Percentiles rank a stretch among this genome's conserved stretches.
Conservation (phyloP, 2,888 invertebrate genomes). For the Pardosa pseudoannulata region DNA sequence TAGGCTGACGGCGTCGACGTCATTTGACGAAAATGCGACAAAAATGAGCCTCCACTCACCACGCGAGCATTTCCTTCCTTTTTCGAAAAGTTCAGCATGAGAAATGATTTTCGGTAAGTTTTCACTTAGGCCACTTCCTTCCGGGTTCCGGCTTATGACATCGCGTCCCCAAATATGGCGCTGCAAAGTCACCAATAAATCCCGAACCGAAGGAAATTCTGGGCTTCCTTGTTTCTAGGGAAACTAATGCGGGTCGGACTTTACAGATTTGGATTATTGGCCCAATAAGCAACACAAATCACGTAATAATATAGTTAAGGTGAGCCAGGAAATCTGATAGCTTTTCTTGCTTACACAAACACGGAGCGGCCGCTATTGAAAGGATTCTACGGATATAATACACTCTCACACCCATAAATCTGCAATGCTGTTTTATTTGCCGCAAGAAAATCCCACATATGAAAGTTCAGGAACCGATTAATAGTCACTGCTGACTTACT, state of each 20-base stretch:
- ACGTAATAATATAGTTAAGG: slow-evolving; percentile 29
- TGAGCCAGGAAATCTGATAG: slow-evolving; percentile 18
- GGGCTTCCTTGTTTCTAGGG: slow-evolving; percentile 25
- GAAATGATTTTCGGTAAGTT: slow-evolving; percentile 56
- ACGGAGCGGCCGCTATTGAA: neutral
- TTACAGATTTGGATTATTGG: slow-evolving; percentile 26
- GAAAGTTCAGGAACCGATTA: no score
- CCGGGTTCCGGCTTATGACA: slow-evolving; percentile 49
- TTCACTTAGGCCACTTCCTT: slow-evolving; percentile 49
- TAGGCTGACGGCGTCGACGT: neutral
- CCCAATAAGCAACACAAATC: slow-evolving; percentile 58
- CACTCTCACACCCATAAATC: neutral
- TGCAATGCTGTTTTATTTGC: neutral
- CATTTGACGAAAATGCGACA: neutral
- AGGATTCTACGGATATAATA: neutral
- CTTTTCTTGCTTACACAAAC: slow-evolving; percentile 24
- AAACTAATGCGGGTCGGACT: slow-evolving; percentile 21
- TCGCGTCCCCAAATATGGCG: slow-evolving; percentile 24
- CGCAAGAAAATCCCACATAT: no score
- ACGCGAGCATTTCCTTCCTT: slow-evolving; percentile 44
- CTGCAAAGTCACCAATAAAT: slow-evolving; percentile 35
- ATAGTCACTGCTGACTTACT: no score
- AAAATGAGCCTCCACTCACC: neutral
- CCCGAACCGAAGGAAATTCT: slow-evolving; percentile 32
- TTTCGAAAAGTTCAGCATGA: slow-evolving; percentile 29